Base-by-base conservation (phyloP, 2,888 invertebrate genomes). In the Drosophila robusta region DNA sequence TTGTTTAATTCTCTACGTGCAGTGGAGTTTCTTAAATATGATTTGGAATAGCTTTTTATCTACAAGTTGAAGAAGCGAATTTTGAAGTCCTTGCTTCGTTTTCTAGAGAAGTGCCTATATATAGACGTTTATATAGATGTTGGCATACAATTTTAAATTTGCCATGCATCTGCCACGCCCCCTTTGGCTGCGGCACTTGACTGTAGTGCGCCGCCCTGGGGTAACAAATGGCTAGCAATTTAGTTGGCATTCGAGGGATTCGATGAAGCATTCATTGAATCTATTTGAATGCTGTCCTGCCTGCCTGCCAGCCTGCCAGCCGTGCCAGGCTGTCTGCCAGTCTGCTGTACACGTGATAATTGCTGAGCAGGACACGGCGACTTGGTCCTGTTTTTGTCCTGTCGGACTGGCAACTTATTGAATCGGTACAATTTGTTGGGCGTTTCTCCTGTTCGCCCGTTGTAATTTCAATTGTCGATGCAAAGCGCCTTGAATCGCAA, bases 391-490 rank as follows among this genome's bases (percentile, higher is more conserved):
- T 29, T 38, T 22, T 52, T 26, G 60, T 52, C 36, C 52, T 42
- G 29, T 12, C 52, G 47, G 47, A 50, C 32, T 38, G 64, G 12
- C 49, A 74, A 79, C 79, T 83, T 83, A 83, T 83, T 87, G 83
- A 83, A 87, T 83, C 83, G 79, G 83, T 79, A 85, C 87, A 84
- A 87, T 87, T 84, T 87, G 87, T 79, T 74, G 64, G 68, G 45
- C 73, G 64, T 64, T 66, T 46, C 45, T 45, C 26, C 42, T 49
- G 32, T 58, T 51, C 50, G 18, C 54, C 29, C 38, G 57, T 49
- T 45, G 78, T 84, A 79, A 83, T 83, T 83, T 87, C 83, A 83
- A 83, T 83, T 83, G 83, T 83, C 79, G 85, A 87, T 83, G 87
- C 87, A 84, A 85, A 78, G 72, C 66, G 79, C 68, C 84, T 87